Evolutionary conservation across 2,113 vertebrate species (phyloP).

Genomic region (Peromyscus polionotus): DNA sequence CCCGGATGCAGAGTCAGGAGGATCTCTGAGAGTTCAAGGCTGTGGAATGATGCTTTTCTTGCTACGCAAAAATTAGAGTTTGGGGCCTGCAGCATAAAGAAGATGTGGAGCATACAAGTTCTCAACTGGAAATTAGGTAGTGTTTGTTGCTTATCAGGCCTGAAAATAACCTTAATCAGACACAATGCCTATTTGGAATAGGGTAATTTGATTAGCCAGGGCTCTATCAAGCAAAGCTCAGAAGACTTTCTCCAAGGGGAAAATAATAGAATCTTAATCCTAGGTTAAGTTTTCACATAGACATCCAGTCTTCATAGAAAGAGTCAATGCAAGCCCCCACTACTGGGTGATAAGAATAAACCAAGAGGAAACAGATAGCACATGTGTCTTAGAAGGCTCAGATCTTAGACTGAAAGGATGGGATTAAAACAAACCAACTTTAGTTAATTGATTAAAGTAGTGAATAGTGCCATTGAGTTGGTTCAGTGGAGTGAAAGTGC

Average conservation of each 20-base stretch:
- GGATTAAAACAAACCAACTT: not conserved
- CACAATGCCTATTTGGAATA: not conserved
- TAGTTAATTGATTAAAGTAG: not conserved
- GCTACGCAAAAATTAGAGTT: not conserved
- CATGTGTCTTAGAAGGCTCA: not conserved
- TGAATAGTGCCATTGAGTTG: not conserved
- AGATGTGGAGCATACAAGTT: not conserved
- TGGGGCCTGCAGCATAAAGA: not conserved
- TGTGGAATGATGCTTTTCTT: not conserved
- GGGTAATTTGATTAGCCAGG: not conserved
- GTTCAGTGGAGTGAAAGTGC: not conserved
- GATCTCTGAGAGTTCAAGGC: not conserved
- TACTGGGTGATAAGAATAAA: not conserved
- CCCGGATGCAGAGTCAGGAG: not conserved
- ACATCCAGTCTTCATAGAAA: not conserved
- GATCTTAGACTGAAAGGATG: not conserved
- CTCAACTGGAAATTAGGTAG: not conserved
- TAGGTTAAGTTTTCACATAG: not conserved
- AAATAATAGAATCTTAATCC: not conserved
- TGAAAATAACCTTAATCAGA: not conserved
- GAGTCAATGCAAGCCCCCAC: not conserved
- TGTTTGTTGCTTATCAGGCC: not conserved
- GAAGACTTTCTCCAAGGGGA: not conserved
- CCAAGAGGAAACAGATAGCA: not conserved
- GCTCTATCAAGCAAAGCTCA: not conserved